Percentiles rank a stretch among this genome's conserved stretches.
phyloP scores from a whole-genome alignment of 2,797 vertebrate genomes.

The Megaceryle alcyon region DNA sequence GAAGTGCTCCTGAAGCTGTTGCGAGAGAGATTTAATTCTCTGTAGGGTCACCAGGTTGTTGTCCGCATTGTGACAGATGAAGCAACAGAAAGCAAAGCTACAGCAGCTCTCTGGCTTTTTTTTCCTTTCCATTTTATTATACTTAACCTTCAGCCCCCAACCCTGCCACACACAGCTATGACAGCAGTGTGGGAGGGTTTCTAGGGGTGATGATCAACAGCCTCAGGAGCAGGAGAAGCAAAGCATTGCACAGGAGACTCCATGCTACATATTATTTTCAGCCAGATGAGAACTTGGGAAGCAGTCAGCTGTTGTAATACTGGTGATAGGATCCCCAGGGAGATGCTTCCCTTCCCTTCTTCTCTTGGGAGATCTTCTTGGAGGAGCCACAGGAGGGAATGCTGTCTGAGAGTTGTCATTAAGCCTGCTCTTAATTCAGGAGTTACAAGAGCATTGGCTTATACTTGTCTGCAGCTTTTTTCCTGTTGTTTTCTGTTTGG shows the following conservation, averaged over 20 bases:
- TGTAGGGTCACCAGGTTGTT: not conserved
- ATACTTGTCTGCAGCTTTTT: not conserved
- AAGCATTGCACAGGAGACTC: not conserved
- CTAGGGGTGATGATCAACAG: not conserved
- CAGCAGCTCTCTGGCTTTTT: not conserved
- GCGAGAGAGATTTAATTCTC: too few relatives aligned
- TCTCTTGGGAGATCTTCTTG: not conserved
- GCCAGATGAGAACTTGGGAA: not conserved
- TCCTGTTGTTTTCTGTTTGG: not conserved
- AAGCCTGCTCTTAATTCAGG: not conserved
- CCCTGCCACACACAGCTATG: fast-evolving
- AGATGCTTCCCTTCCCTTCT: not conserved
- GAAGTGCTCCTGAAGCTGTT: not conserved
- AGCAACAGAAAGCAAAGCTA: not conserved
- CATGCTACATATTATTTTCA: not conserved
- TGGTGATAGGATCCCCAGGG: not conserved
- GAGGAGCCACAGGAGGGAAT: not conserved
- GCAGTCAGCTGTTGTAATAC: not conserved
- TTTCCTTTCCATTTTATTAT: not conserved
- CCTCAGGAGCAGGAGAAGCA: not conserved
- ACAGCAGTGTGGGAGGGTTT: not conserved
- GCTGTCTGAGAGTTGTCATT: not conserved
- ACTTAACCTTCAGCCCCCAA: not conserved
- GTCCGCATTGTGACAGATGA: not conserved
- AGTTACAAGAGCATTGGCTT: not conserved